These are phyloP conservation scores for Monodelphis domestica DNA, from an alignment of 2,797 vertebrate genomes.

Conservation along the genomic window DNA sequence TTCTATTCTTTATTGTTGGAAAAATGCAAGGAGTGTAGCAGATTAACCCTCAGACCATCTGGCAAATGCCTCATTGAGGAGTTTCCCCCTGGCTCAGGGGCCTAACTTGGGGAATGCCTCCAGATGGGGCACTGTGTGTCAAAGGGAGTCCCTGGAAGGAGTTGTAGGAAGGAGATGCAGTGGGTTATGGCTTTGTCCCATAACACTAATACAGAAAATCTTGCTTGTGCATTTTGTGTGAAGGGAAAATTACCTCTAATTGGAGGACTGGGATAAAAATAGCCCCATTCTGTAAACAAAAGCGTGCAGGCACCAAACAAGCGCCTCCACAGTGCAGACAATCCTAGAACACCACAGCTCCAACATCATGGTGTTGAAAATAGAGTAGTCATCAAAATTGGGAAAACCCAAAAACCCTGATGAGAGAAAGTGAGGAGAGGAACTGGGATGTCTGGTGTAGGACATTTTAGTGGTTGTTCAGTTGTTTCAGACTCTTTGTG, in stretches of 20 bases:
- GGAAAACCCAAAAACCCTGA: background rate
- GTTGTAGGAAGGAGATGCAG: background rate
- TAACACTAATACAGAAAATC: slow-evolving; percentile 37
- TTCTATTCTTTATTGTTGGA: background rate
- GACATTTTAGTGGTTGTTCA: no score
- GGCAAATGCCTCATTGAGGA: background rate
- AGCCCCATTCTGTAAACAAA: slow-evolving; percentile 76
- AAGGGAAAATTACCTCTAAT: slow-evolving; percentile 79
- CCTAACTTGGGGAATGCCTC: background rate
- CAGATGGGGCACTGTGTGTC: background rate
- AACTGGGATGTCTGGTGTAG: background rate
- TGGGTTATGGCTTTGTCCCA: background rate
- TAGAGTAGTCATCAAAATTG: background rate
- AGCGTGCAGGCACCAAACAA: slow-evolving; percentile 74
- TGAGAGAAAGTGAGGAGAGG: background rate
- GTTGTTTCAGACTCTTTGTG: no score
- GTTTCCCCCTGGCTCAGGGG: background rate
- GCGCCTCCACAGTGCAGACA: slow-evolving; percentile 71
- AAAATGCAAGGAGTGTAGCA: background rate
- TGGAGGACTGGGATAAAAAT: slow-evolving; percentile 81
- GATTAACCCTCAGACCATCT: background rate
- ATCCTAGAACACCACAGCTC: slow-evolving; percentile 8
- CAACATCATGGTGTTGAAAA: background rate
- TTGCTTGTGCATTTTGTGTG: slow-evolving; percentile 40
- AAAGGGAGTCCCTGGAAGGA: background rate